These are phyloP conservation scores for Phrynosoma platyrhinos DNA, from an alignment of 2,113 vertebrate species.

Conservation along the genomic window DNA sequence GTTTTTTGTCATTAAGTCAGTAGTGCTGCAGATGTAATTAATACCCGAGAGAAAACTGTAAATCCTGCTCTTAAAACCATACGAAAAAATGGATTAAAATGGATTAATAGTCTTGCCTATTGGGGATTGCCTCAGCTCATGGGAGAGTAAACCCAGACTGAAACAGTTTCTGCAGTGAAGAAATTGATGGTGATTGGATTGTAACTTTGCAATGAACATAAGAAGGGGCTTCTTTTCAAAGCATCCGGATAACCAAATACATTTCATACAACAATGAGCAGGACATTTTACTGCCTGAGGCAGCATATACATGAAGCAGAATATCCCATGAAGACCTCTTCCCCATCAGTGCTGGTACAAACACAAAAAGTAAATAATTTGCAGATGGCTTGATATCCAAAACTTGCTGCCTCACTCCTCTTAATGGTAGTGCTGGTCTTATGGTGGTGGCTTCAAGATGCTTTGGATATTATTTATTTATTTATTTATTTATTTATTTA, in stretches of 20 bases:
- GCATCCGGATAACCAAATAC: neutral
- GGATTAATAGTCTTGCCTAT: conserved; percentile 18
- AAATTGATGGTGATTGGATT: neutral
- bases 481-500: too few species aligned
- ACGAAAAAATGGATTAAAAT: neutral
- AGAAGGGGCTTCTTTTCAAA: neutral
- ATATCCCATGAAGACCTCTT: neutral
- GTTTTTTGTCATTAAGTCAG: neutral
- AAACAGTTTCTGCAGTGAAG: neutral
- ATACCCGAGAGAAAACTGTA: neutral
- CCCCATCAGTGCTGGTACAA: neutral
- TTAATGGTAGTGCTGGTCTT: neutral
- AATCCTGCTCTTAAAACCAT: neutral
- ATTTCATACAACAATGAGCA: neutral
- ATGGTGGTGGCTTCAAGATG: too few species aligned
- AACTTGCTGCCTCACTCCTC: too few species aligned
- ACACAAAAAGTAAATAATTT: neutral
- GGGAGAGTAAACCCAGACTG: neutral
- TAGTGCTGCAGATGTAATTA: neutral
- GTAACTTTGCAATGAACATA: neutral
- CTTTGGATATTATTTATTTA: too few species aligned
- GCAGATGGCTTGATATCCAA: neutral
- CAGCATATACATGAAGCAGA: neutral
- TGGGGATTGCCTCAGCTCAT: neutral
- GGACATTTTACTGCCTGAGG: too few species aligned